Base-by-base conservation (phyloP, 2,113 vertebrate genomes). In the Hyperopisus bebe region DNA sequence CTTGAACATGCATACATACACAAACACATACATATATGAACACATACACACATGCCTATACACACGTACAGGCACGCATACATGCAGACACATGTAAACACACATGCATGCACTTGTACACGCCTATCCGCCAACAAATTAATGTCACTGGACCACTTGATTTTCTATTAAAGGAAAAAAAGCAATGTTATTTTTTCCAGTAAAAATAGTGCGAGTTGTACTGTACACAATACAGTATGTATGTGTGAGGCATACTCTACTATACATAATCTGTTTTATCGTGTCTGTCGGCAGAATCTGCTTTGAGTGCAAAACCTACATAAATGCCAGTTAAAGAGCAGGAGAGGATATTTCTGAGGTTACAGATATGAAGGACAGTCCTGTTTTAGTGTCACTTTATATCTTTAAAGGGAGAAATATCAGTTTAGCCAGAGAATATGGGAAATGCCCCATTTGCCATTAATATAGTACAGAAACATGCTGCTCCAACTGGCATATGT, bases 381-480 rank as follows among this genome's bases (percentile, higher is more conserved):
- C 47, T 50, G 70, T 58, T 88, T 88, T 80, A 90, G 86, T 5
- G 0, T 74, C 42, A 24, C 48, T 80, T 77, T 87, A 1, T 51
- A 42, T 91, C 19, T 88, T 86, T 51, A 62, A 90, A 89, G 50
- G 90, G 11, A 19, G 70, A 11, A 77, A 90, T 92, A 82, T 88
- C 88, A 89, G 66, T 70, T 90, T 88, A 74, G 89, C 70, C 90
- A 92, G 90, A 66, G 50, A 44, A 90, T 91, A 87, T 55, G 80
- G 47, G 35, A 80, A 87, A 87, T 53, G 88, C 70, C 88, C 87
- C 0, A 31, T 87, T 66, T 90, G 47, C 51, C 80, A 31, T 89
- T 89, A 91, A 90, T 91, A 92, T 92, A 90, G 90, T n/a, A 92
- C 70, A 91, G 77, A 92, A 91, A 92, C 89, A 90, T 89, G 87